These are phyloP conservation scores for Aphidius colemani DNA, from an alignment of 2,888 invertebrate species.

Conservation along the genomic window DNA sequence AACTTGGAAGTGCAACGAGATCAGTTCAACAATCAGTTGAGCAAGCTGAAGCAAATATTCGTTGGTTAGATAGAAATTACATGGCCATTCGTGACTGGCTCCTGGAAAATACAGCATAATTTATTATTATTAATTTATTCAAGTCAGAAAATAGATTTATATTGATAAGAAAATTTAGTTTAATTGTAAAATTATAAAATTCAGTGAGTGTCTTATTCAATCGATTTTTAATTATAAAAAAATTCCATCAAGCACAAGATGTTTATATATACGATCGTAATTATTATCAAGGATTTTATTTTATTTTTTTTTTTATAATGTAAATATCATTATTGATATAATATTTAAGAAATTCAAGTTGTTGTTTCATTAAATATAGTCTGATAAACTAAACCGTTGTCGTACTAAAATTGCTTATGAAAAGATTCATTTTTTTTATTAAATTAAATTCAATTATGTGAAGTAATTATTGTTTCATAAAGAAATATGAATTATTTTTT, in stretches of 20 bases:
- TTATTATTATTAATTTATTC: conserved; percentile 10
- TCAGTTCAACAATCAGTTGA: conserved; percentile 82
- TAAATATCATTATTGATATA: conserved; percentile 42
- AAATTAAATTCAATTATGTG: too few species aligned
- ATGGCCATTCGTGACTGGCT: conserved; percentile 78
- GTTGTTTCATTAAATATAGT: neutral
- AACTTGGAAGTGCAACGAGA: conserved; percentile 70
- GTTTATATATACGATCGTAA: neutral
- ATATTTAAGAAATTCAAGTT: conserved; percentile 28
- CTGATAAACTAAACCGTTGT: too few species aligned
- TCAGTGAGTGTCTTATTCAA: neutral
- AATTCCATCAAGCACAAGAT: neutral
- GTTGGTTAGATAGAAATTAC: conserved; percentile 82
- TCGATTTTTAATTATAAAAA: too few species aligned
- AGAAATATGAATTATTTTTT: neutral
- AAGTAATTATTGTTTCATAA: too few species aligned
- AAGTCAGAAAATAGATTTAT: conserved; percentile 1
- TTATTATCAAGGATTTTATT: neutral
- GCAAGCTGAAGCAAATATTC: conserved; percentile 77
- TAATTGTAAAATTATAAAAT: conserved; percentile 7
- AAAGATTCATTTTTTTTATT: neutral
- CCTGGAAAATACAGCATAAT: conserved; percentile 44
- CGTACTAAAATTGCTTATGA: neutral
- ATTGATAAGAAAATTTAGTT: conserved; percentile 3
- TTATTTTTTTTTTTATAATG: conserved; percentile 32